Evolutionary conservation across 2,113 vertebrate genomes (phyloP), one percentile per base, ranked within the genome.

Genomic region (Brachyhypopomus occidentalis): DNA sequence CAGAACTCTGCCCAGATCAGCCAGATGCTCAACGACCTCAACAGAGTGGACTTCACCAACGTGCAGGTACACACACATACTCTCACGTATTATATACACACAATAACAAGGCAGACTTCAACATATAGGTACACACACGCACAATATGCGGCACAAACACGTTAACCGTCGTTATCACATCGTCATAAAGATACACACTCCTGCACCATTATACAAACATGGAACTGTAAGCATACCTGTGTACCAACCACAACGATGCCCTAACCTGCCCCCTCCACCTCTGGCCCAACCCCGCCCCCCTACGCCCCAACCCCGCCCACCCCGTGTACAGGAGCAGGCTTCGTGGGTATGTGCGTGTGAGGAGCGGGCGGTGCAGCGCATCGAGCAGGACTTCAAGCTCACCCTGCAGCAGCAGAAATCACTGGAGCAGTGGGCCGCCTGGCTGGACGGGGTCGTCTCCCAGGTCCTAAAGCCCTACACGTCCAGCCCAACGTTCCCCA

Each of bases 261-360:
- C 30, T 30, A 30, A 30, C 30, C 30, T 3, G 30, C 2, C 30
- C 30, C 30, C 30, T 30, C 30, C 30, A 1, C 41, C 41, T 45
- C 41, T 45, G 41, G 5, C 41, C 41, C 41, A 45, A 6, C 41
- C 45, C 9, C 45, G 2, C 45, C 45, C 2, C 41, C 45, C 41
- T 11, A 11, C 12, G 2, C 7, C 45, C 2, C 7, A 8, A 52
- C 45, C 45, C 45, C 9, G 9, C 45, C 45, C 12, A 2, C 2
- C 45, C 3, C 9, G 45, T 52, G 52, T 30, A 30, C 85, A 97
- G 96, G 96, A 97, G 87, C 96, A 97, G 92, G 96, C 96, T 17
- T 97, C 96, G 7, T 97, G 96, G 96, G 96, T 97, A 75, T 97
- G 96, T 88, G 95, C 95, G 87, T 97, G 96, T 77, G 96, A 96